phyloP scores from a whole-genome alignment of 2,797 vertebrate species.

The Triplophysa yarkandensis region DNA sequence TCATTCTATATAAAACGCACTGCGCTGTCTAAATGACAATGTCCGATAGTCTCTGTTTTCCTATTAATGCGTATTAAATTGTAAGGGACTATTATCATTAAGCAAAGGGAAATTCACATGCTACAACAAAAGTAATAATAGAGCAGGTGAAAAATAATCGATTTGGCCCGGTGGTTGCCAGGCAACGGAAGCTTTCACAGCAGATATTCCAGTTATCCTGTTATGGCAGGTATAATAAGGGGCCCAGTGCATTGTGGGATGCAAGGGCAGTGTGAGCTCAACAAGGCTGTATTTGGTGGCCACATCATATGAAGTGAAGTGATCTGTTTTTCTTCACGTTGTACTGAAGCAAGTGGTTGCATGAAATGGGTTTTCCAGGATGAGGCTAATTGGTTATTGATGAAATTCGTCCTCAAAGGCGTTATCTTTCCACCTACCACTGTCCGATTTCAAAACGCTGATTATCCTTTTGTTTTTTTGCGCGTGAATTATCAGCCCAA shows the following conservation, averaged over 20 bases:
- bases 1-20: slow-evolving; percentile 23
- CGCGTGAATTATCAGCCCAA: slow-evolving; percentile 27
- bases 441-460: slow-evolving; percentile 55
- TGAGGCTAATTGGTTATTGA: slow-evolving; percentile 63
- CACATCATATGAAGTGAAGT: slow-evolving; percentile 59
- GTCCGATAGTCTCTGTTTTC: neutral
- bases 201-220: slow-evolving; percentile 68
- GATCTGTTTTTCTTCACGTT: slow-evolving; percentile 52
- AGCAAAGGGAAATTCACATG: slow-evolving; percentile 42
- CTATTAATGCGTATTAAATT: slow-evolving; percentile 3
- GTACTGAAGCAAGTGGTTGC: slow-evolving; percentile 62
- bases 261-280: slow-evolving; percentile 61
- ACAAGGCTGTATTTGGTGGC: slow-evolving; percentile 60
- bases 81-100: slow-evolving; percentile 41
- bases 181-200: slow-evolving; percentile 77
- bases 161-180: slow-evolving; percentile 77
- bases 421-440: slow-evolving; percentile 46
- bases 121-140: slow-evolving; percentile 36
- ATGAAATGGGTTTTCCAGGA: slow-evolving; percentile 56
- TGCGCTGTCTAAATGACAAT: neutral
- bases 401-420: slow-evolving; percentile 51
- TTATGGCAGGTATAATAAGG: slow-evolving; percentile 81
- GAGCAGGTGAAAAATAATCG: slow-evolving; percentile 61
- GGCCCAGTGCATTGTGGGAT: slow-evolving; percentile 70
- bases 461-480: slow-evolving; percentile 48